Percentiles rank a stretch among this genome's conserved stretches.
Conservation (phyloP, 2,113 vertebrate species). For the Tupaia chinensis region DNA sequence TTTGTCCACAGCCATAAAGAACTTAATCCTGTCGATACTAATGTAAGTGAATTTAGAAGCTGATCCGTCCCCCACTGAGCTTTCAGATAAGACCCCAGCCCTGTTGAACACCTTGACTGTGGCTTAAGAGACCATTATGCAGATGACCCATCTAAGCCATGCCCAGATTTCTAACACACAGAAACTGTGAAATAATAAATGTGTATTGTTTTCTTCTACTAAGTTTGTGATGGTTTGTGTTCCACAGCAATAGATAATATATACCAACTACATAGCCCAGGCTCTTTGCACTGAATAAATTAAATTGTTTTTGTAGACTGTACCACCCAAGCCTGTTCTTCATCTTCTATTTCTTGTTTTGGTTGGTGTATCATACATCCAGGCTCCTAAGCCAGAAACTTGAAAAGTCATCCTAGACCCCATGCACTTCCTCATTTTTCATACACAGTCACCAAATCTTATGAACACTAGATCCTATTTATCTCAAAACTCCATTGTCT, state of each 20-base stretch:
- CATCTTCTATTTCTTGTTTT: not conserved
- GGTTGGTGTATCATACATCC: not conserved
- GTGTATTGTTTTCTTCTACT: not conserved
- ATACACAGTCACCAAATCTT: not conserved
- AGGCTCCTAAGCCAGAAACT: not conserved
- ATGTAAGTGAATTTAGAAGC: not conserved
- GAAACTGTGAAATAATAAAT: not conserved
- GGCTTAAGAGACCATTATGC: not conserved
- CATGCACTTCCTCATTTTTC: not conserved
- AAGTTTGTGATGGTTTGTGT: not conserved
- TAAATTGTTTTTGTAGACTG: not conserved
- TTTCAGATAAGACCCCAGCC: not conserved
- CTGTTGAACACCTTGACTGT: not conserved
- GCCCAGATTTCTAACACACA: not conserved
- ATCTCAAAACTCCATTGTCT: not conserved
- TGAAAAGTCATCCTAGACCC: not conserved
- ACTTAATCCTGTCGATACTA: not conserved
- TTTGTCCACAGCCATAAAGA: not conserved
- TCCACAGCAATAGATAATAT: not conserved
- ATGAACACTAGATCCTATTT: not conserved
- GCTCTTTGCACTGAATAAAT: not conserved
- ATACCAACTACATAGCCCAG: not conserved
- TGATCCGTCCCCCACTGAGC: not conserved
- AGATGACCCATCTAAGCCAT: not conserved
- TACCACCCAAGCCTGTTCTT: not conserved